Base-by-base conservation (phyloP, 2,113 vertebrate genomes). In the Elanoides forficatus region DNA sequence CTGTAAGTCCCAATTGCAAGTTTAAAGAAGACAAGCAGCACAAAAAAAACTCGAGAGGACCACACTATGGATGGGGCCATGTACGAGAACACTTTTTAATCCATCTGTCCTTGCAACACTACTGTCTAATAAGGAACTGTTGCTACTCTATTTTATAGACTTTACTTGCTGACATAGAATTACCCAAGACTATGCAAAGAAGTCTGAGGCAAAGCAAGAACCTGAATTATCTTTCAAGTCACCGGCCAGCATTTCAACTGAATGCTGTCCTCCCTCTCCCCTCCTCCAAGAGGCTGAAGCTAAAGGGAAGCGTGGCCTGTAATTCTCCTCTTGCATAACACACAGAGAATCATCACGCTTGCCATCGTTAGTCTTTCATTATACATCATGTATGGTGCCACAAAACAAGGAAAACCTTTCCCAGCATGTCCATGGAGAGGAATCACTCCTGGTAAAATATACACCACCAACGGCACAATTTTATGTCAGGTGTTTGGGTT, bases 31-130 rank as follows among this genome's bases (percentile, higher is more conserved):
- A 34, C 15, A 55, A 60, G 38, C 10, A 45, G 11, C 47, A 56
- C 22, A 50, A 45, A 38, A 48, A 25, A 13, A 34, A 8, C 40
- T 32, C 0, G 0, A 47, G 45, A 23, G 11, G 17, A 34, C 11
- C 30, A 62, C 30, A 3, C 26, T 43, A 16, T 0, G 4, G 63
- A 32, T 52, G 12, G 48, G 42, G 45, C 8, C 5, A 2, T 2
- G n/a, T 13, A 43, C 6, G 11, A 58, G 16, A 45, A 26, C 14
- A 11, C 36, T 18, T 42, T 50, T 30, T 11, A 62, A n/a, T 23
- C 23, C 47, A 43, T 5, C 36, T 36, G 13, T 27, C 75, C 40
- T 43, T 22, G 36, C 53, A 53, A 20, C 34, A 9, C 62, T 9
- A 14, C 9, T 7, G 29, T 11, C 21, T 36, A 29, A 10, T 2